Percentiles rank a stretch among this genome's conserved stretches.
phyloP scores from a whole-genome alignment of 2,888 invertebrate genomes.

The Nephrotoma guestfalica region DNA sequence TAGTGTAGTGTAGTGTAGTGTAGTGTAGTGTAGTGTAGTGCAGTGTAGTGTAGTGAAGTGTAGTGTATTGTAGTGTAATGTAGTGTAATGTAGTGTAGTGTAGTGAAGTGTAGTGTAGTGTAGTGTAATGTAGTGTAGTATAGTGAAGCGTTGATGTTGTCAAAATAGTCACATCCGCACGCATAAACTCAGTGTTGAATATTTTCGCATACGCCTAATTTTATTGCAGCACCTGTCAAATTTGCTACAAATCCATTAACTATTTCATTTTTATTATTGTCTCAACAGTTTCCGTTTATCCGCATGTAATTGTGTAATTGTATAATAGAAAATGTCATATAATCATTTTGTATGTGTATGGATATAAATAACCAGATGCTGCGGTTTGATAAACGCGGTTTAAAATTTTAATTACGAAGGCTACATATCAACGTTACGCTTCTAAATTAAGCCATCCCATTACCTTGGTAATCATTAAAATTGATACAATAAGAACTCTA shows the following conservation, averaged over 20 bases:
- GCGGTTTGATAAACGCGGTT: neutral
- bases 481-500: too few relatives aligned
- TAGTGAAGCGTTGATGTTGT: neutral
- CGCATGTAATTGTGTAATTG: neutral
- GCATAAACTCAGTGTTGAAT: too few relatives aligned
- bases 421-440: neutral
- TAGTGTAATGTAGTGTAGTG: neutral
- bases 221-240: too few relatives aligned
- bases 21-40: neutral
- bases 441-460: neutral
- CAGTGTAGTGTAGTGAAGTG: neutral
- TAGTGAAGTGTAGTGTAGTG: neutral
- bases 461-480: neutral
- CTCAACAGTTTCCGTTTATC: neutral
- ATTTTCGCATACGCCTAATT: too few relatives aligned
- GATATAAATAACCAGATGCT: neutral
- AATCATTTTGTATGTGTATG: neutral
- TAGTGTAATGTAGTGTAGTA: neutral
- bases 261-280: neutral
- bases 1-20: neutral
- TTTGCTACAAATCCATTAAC: neutral
- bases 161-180: too few relatives aligned
- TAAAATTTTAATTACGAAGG: neutral
- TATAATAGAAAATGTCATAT: neutral
- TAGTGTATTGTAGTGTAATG: constrained; percentile 1